Percentiles rank a stretch among this genome's conserved stretches.
phyloP scores from a whole-genome alignment of 2,113 vertebrate genomes.

The Bagarius yarrelli region DNA sequence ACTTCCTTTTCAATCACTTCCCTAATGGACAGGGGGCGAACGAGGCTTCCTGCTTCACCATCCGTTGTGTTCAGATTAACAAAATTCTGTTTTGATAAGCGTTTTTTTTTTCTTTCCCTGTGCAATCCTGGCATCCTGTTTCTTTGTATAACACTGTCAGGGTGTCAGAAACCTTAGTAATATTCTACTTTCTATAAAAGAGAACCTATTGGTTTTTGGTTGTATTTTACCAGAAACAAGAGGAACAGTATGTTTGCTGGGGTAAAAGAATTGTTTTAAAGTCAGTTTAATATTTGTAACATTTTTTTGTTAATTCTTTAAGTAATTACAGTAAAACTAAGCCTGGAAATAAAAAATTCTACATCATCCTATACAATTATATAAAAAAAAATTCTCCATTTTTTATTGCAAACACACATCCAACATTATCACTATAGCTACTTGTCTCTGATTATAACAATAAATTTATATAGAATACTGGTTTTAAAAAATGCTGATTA shows the following conservation, averaged over 20 bases:
- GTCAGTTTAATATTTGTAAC: too few relatives aligned
- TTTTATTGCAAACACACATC: not conserved
- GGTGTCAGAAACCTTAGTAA: constrained; percentile 37
- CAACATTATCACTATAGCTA: constrained; percentile 42
- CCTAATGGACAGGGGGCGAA: constrained; percentile 68
- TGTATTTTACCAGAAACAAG: not conserved
- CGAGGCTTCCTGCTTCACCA: constrained; percentile 72
- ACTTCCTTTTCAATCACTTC: constrained; percentile 75
- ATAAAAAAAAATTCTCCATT: not conserved
- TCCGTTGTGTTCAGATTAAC: constrained; percentile 66
- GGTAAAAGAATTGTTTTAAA: too few relatives aligned
- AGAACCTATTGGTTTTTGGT: constrained; percentile 28
- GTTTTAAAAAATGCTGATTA: too few relatives aligned
- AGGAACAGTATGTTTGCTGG: constrained; percentile 16
- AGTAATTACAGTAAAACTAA: not conserved
- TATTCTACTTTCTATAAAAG: constrained; percentile 16
- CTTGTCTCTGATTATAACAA: constrained; percentile 52
- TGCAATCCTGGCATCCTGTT: constrained; percentile 67
- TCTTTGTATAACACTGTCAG: constrained; percentile 53
- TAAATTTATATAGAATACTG: too few relatives aligned
- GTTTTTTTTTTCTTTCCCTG: constrained; percentile 64
- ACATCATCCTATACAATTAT: constrained; percentile 19
- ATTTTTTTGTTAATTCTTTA: not conserved
- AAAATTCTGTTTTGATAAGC: constrained; percentile 75
- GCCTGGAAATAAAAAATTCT: not conserved